Conservation (phyloP, 2,888 invertebrate species). For the Metellina segmentata region DNA sequence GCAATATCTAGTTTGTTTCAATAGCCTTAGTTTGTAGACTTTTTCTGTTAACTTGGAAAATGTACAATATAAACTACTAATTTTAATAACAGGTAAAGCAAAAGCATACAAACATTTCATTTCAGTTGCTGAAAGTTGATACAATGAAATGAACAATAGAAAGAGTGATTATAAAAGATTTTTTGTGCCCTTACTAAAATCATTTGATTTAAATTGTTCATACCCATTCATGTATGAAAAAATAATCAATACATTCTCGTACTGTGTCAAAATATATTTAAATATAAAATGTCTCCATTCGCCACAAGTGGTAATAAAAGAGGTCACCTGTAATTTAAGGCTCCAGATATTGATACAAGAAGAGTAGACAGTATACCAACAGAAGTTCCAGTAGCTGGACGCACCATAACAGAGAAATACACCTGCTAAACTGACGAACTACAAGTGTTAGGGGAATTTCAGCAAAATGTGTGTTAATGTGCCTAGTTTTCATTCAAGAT, state of each 20-base stretch:
- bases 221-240: neutral
- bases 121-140: neutral
- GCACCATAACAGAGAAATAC: constrained; percentile 67
- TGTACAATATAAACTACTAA: no score
- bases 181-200: neutral
- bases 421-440: constrained; percentile 75
- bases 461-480: constrained; percentile 52
- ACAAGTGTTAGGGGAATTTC: constrained; percentile 72
- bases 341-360: constrained; percentile 68
- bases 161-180: neutral
- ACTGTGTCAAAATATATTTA: neutral
- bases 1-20: no score
- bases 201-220: neutral
- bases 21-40: no score
- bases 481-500: constrained; percentile 43
- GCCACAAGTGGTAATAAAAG: constrained; percentile 71
- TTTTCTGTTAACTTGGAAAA: no score
- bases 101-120: neutral
- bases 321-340: constrained; percentile 75
- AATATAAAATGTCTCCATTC: constrained; percentile 62
- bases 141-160: neutral
- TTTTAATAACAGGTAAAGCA: neutral
- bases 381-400: constrained; percentile 62
- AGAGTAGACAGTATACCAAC: constrained; percentile 65
- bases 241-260: neutral